Conservation (phyloP, 2,113 vertebrate genomes). For the Romanogobio albipinnatus region DNA sequence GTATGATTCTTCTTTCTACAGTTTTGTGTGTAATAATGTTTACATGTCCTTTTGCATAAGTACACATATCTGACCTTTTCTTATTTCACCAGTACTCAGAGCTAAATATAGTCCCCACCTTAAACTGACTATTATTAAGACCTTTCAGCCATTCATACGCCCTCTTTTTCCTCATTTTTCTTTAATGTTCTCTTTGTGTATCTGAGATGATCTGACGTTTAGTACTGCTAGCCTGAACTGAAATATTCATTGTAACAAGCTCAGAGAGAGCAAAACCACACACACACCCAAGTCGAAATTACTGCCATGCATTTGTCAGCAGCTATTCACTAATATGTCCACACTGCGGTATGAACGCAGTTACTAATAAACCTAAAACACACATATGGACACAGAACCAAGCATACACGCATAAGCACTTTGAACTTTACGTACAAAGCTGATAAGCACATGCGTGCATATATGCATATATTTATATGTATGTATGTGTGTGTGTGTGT, state of each 20-base stretch:
- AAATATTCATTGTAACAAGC: background rate
- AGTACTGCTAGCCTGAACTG: background rate
- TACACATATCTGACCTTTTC: conserved; percentile 52
- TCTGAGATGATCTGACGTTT: background rate
- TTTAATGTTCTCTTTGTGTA: conserved; percentile 15
- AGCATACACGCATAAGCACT: background rate
- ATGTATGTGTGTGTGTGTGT: no score
- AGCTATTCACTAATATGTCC: conserved; percentile 9
- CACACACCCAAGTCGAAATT: conserved; percentile 51
- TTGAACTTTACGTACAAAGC: background rate
- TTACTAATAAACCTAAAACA: conserved; percentile 1
- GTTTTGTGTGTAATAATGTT: conserved; percentile 31
- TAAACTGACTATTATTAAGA: conserved; percentile 26
- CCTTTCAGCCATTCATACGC: background rate
- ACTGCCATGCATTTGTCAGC: conserved; percentile 40
- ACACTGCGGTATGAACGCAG: conserved; percentile 18
- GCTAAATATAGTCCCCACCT: conserved; percentile 47
- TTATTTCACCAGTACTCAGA: conserved; percentile 11
- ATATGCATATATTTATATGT: no score
- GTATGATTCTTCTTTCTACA: background rate
- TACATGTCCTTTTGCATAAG: background rate
- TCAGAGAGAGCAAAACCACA: background rate
- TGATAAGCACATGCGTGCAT: background rate
- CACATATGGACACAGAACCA: background rate
- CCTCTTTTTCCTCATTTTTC: background rate